Base-by-base conservation (phyloP, 2,113 vertebrate species). In the Brachyhypopomus occidentalis region DNA sequence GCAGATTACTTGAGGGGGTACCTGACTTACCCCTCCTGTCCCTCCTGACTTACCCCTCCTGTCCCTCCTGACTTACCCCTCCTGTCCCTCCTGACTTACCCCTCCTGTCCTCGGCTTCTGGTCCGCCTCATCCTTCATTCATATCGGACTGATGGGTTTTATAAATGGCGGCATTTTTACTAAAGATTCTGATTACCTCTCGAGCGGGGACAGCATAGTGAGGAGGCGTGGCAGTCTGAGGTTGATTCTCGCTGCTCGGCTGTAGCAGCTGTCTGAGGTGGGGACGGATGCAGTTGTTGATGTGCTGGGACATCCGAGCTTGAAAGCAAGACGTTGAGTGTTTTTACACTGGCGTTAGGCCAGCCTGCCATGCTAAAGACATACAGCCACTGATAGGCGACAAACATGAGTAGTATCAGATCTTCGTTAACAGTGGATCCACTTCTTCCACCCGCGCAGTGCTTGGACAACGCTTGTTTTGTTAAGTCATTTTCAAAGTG, bases 141-240 rank as follows among this genome's bases (percentile, higher is more conserved):
- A 86, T 74, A 77, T 59, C 67, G 81, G 83, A 71, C 20, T 89
- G 88, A 88, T 86, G 76, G 72, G 83, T 85, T 88, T 86, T 84
- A 79, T 76, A 87, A 88, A 66, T 55, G 77, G 62, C 77, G 81
- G 71, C 56, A 69, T 91, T 87, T 87, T 80, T 73, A 72, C 83
- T 83, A 78, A 85, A 84, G 66, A 55, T 86, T 88, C 62, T 72
- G 86, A 81, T 88, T 81, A 82, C 64, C 34, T 20, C 11, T 2
- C 60, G 59, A 48, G 77, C 36, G 60, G 34, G 78, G 77, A 72
- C 27, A 5, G 79, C 81, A 88, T 88, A 81, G 84, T 70, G 84
- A 88, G 83, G 64, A 86, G 80, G 45, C 78, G 77, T 8, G 70
- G 77, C 67, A 52, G 76, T 82, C 71, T 85, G 66, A 55, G 52